Evolutionary conservation across 2,113 vertebrate genomes (phyloP).

Genomic region (Chelonoidis abingdonii): DNA sequence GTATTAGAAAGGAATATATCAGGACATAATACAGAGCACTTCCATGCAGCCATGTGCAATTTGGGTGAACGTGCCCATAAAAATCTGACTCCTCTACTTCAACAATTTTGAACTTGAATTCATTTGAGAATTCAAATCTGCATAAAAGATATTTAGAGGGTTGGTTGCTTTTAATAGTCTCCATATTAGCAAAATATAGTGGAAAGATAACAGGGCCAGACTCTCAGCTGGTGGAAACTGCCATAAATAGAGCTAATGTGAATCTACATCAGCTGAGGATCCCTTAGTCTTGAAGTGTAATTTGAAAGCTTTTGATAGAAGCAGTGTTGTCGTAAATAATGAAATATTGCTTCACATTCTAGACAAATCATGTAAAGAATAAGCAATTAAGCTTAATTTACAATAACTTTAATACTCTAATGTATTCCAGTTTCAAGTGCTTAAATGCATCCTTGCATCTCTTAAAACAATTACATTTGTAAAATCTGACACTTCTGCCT

Average conservation of each 20-base stretch:
- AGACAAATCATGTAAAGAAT: background rate
- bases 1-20: background rate
- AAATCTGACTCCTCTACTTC: background rate
- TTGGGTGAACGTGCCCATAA: background rate
- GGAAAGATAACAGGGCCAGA: background rate
- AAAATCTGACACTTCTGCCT: background rate
- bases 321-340: background rate
- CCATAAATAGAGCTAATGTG: background rate
- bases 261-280: background rate
- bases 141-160: background rate
- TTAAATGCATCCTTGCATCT: background rate
- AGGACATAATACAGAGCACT: background rate
- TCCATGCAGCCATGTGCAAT: background rate
- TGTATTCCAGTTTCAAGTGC: background rate
- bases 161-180: background rate
- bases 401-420: background rate
- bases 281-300: background rate
- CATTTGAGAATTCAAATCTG: background rate
- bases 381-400: background rate
- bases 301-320: background rate
- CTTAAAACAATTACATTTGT: slow-evolving; percentile 3
- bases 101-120: background rate
- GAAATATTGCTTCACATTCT: background rate
- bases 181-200: rapidly evolving
- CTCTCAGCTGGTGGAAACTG: rapidly evolving